phyloP scores from a whole-genome alignment of 2,797 vertebrate species.

The Arctocebus calabarensis region DNA sequence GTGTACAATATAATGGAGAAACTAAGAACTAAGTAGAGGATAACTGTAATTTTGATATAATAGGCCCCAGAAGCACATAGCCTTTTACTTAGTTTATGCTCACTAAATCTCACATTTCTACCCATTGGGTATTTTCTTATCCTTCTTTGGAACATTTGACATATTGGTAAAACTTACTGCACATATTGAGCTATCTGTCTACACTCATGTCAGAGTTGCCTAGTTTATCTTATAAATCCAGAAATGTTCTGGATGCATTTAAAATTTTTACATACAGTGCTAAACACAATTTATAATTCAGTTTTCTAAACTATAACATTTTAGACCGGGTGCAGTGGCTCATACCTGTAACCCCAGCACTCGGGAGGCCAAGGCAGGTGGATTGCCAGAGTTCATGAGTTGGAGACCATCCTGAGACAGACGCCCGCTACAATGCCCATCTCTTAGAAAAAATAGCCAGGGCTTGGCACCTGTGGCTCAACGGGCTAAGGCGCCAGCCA shows the following conservation, averaged over 20 bases:
- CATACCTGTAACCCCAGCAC: too few relatives aligned
- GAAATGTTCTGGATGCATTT: background rate
- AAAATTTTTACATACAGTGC: slow-evolving; percentile 42
- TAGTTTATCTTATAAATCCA: slow-evolving; percentile 44
- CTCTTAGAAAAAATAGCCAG: too few relatives aligned
- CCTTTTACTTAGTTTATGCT: slow-evolving; percentile 10
- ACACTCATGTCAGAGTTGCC: background rate
- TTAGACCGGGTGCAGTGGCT: background rate
- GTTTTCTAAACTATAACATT: slow-evolving; percentile 29
- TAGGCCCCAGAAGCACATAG: background rate
- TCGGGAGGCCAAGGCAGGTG: too few relatives aligned
- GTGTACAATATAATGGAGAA: background rate
- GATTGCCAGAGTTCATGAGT: too few relatives aligned
- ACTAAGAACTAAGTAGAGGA: slow-evolving; percentile 16
- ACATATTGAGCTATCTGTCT: background rate
- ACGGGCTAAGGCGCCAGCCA: too few relatives aligned
- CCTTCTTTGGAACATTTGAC: slow-evolving; percentile 24
- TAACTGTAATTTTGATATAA: background rate
- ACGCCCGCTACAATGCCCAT: too few relatives aligned
- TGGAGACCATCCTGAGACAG: too few relatives aligned
- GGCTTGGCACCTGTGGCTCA: too few relatives aligned
- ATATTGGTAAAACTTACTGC: background rate
- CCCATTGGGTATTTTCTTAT: background rate
- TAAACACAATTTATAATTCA: slow-evolving; percentile 50
- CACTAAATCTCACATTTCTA: background rate